phyloP scores from a whole-genome alignment of 1,140 invertebrate genomes.

The Arion vulgaris region DNA sequence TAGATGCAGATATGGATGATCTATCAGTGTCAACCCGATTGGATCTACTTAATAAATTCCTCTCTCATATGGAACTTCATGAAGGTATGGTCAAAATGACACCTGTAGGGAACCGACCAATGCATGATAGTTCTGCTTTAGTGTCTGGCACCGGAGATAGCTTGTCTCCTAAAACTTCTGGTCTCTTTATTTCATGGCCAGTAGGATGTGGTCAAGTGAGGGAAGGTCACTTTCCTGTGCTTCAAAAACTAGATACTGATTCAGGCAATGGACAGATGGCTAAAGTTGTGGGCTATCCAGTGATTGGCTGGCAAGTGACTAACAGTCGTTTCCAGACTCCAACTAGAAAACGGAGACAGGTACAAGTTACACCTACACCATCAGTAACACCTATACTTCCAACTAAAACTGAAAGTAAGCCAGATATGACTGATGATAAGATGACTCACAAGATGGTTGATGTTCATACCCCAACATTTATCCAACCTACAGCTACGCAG shows the following conservation, averaged over 20 bases:
- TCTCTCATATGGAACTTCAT: constrained; percentile 59
- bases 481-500: constrained; percentile 44
- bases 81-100: constrained; percentile 74
- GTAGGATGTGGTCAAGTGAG: constrained; percentile 81
- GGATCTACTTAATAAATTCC: constrained; percentile 56
- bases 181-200: constrained; percentile 76
- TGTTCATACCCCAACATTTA: constrained; percentile 29
- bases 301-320: constrained; percentile 79
- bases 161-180: constrained; percentile 73
- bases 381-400: constrained; percentile 49
- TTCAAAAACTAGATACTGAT: constrained; percentile 78
- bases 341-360: constrained; percentile 46
- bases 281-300: constrained; percentile 77
- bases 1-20: constrained; percentile 66
- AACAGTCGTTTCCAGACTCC: constrained; percentile 71
- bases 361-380: constrained; percentile 54
- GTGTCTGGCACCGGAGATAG: constrained; percentile 78
- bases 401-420: constrained; percentile 48
- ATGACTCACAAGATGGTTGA: constrained; percentile 47
- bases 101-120: constrained; percentile 62
- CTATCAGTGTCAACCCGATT: constrained; percentile 55
- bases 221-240: constrained; percentile 74
- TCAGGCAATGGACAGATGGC: constrained; percentile 79
- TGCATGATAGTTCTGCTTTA: constrained; percentile 73
- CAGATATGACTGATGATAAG: constrained; percentile 36